phyloP scores from a whole-genome alignment of 2,797 vertebrate genomes.

The Falco naumanni region DNA sequence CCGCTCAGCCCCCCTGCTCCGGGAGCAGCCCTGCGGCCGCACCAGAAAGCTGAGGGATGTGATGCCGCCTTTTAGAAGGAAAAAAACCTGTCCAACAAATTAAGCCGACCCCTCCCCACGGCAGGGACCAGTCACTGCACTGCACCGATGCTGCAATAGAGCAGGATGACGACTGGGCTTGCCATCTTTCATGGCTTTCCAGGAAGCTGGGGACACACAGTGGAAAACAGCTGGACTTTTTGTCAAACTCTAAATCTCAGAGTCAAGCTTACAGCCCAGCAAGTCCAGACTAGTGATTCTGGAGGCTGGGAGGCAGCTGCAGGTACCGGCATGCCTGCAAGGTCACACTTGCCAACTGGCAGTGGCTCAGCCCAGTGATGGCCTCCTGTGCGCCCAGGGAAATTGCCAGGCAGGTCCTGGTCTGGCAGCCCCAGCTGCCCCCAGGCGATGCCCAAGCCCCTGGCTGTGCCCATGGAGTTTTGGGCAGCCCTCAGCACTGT shows the following conservation, averaged over 20 bases:
- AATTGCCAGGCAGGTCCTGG: neutral
- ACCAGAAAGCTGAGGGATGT: neutral
- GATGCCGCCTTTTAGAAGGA: neutral
- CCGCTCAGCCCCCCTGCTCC: neutral
- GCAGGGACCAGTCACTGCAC: neutral
- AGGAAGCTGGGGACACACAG: neutral
- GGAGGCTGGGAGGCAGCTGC: neutral
- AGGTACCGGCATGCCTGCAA: neutral
- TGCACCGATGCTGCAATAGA: neutral
- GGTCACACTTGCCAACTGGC: neutral
- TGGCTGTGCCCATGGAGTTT: neutral
- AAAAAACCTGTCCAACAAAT: neutral
- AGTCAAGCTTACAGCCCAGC: neutral
- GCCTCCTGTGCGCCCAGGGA: neutral
- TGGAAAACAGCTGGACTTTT: neutral
- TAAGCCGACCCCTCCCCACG: neutral
- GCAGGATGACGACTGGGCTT: accelerated
- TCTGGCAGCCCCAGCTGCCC: neutral
- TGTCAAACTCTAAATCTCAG: neutral
- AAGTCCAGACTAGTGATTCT: neutral
- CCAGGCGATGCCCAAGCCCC: accelerated
- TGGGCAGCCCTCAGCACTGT: neutral
- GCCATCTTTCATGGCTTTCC: neutral
- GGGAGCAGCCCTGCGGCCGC: neutral
- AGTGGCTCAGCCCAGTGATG: accelerated